These are phyloP conservation scores for Nasua narica DNA, from an alignment of 2,797 vertebrate species.

Conservation along the genomic window DNA sequence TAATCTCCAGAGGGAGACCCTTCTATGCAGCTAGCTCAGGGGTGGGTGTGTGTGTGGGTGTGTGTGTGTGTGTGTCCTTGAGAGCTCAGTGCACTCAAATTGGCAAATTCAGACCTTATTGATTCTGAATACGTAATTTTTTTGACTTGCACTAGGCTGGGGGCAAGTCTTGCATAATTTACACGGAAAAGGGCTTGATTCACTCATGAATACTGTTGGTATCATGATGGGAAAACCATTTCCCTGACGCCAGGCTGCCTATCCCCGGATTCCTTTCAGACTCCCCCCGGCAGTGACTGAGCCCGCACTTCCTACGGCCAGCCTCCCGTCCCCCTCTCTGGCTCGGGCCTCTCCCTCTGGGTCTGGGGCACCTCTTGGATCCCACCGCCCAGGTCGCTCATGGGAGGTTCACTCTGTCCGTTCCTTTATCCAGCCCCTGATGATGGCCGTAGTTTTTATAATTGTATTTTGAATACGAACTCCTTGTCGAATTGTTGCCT, in stretches of 20 bases:
- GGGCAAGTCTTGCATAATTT: not conserved
- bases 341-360: too few species aligned
- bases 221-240: not conserved
- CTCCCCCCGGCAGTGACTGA: accelerated
- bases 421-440: not conserved
- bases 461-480: not conserved
- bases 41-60: not conserved
- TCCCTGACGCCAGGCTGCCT: not conserved
- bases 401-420: not conserved
- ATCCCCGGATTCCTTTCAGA: not conserved
- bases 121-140: not conserved
- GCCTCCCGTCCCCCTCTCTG: accelerated
- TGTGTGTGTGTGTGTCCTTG: not conserved
- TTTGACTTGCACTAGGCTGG: not conserved
- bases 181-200: not conserved
- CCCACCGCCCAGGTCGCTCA: not conserved
- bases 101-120: not conserved
- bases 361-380: not conserved
- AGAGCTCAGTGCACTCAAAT: not conserved
- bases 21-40: not conserved
- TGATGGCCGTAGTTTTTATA: not conserved
- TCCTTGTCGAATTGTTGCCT: not conserved
- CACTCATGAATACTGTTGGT: not conserved
- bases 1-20: not conserved
- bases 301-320: not conserved